A percentile compares a stretch with the other conserved stretches of the same genome.
Conservation (phyloP, 2,888 invertebrate species). For the Archips xylosteana region DNA sequence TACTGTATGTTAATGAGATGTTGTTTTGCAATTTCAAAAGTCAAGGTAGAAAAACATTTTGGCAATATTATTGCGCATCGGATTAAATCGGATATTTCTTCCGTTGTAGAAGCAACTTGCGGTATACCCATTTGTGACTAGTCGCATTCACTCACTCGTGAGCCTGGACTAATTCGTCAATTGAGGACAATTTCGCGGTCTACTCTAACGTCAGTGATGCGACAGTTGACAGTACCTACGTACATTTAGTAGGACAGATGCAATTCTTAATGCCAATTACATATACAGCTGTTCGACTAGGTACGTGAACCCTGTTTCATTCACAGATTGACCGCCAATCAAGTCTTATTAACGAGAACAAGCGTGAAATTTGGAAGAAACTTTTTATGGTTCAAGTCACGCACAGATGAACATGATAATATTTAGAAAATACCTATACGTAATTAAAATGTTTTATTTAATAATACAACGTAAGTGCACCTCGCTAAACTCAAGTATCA, state of each 20-base stretch:
- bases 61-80: neutral
- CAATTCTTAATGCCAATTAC: conserved; percentile 77
- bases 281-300: conserved; percentile 59
- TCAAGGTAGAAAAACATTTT: conserved; percentile 13
- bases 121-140: conserved; percentile 1
- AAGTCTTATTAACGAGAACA: conserved; percentile 48
- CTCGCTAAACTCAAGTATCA: conserved; percentile 55
- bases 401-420: conserved; percentile 4
- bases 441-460: neutral
- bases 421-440: neutral
- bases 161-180: conserved; percentile 70
- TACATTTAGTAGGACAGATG: conserved; percentile 68
- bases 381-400: conserved; percentile 22
- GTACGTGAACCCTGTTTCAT: conserved; percentile 58
- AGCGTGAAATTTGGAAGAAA: conserved; percentile 44
- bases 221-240: conserved; percentile 48
- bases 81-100: neutral
- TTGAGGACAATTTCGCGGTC: conserved; percentile 79
- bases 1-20: conserved; percentile 40
- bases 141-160: conserved; percentile 38
- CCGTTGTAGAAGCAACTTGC: conserved; percentile 5
- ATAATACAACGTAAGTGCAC: conserved; percentile 46
- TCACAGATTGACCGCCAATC: conserved; percentile 60
- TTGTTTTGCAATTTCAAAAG: conserved; percentile 30
- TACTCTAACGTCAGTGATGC: conserved; percentile 66